Evolutionary conservation across 1,140 invertebrate genomes (phyloP).

Genomic region (Neelides sp.): DNA sequence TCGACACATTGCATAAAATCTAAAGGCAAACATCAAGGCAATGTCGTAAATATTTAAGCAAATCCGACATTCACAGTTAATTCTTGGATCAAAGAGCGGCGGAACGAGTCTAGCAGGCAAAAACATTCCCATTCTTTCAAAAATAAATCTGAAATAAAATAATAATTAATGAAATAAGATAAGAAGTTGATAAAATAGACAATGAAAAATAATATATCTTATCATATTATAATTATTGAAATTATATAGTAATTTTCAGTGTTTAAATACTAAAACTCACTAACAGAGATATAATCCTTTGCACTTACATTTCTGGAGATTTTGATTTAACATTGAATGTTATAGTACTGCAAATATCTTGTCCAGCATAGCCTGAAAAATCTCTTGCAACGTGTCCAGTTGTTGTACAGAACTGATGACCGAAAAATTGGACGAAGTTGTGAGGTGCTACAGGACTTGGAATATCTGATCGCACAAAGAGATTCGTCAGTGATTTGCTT

Average conservation of each 20-base stretch:
- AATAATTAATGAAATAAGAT: constrained; percentile 1
- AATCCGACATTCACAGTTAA: constrained; percentile 19
- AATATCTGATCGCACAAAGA: constrained; percentile 4
- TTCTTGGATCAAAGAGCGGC: constrained; percentile 4
- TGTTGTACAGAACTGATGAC: constrained; percentile 19
- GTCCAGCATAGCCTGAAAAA: constrained; percentile 16
- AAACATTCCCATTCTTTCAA: constrained; percentile 5
- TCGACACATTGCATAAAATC: constrained; percentile 27
- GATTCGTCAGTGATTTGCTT: constrained; percentile 7
- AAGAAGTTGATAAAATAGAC: not conserved
- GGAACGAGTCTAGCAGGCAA: constrained; percentile 5
- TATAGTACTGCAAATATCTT: constrained; percentile 9
- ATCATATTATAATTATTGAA: not conserved
- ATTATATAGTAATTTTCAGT: not conserved
- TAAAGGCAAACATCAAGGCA: constrained; percentile 17
- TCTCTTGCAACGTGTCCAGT: constrained; percentile 20
- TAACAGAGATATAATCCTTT: not conserved
- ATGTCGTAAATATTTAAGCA: constrained; percentile 13
- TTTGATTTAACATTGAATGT: constrained; percentile 1
- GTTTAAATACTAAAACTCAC: not conserved
- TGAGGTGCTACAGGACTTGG: not conserved
- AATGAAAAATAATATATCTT: not conserved
- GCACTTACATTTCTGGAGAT: constrained; percentile 15
- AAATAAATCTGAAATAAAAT: constrained; percentile 11
- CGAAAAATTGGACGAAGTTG: constrained; percentile 16